Conservation (phyloP, 2,113 vertebrate species). For the Panurus biarmicus region DNA sequence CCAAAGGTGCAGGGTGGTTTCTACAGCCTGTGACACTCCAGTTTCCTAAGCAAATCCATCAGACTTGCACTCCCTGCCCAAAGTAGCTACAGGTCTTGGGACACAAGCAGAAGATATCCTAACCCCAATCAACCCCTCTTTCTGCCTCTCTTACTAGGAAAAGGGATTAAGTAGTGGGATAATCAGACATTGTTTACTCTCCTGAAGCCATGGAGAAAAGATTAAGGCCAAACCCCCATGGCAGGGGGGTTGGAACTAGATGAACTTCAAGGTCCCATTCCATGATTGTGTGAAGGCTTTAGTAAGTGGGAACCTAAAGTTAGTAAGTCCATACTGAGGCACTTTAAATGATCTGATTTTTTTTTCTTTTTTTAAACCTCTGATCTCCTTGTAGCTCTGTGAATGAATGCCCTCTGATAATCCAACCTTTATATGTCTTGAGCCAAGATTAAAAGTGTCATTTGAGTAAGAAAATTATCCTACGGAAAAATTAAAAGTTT, state of each 20-base stretch:
- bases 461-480: background rate
- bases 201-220: background rate
- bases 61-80: background rate
- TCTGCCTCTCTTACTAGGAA: background rate
- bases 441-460: background rate
- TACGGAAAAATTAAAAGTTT: background rate
- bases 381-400: background rate
- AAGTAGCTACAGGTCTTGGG: background rate
- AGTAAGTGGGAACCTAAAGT: background rate
- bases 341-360: background rate
- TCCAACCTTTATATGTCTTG: background rate
- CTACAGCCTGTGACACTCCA: background rate
- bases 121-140: background rate
- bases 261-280: background rate
- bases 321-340: background rate
- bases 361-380: background rate
- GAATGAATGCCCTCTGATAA: background rate
- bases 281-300: background rate
- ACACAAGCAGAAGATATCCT: background rate
- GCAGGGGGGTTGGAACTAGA: background rate
- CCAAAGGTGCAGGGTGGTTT: background rate
- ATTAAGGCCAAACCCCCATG: slow-evolving; percentile 31
- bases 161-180: slow-evolving; percentile 39
- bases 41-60: background rate
- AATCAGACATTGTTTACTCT: slow-evolving; percentile 50